A percentile compares a stretch with the other conserved stretches of the same genome.
phyloP scores from a whole-genome alignment of 2,113 vertebrate species.

The Phasianus colchicus region DNA sequence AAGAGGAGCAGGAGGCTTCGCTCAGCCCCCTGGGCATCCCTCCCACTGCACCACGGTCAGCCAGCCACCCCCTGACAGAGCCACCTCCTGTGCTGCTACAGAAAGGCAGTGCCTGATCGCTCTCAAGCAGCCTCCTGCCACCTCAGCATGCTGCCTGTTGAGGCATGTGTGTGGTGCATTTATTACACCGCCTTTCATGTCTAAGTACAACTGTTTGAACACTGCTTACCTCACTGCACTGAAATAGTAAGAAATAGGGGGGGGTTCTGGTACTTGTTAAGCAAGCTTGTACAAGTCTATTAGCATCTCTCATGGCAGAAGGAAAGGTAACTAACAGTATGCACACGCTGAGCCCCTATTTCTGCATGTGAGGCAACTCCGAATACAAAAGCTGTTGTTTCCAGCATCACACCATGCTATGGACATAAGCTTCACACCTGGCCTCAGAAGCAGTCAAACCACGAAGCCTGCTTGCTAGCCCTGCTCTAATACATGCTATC shows the following conservation, averaged over 20 bases:
- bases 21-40: background rate
- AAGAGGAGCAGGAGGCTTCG: background rate
- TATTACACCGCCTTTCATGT: background rate
- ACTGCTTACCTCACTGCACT: background rate
- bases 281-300: background rate
- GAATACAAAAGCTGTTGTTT: background rate
- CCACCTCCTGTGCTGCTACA: background rate
- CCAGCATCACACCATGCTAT: background rate
- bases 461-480: background rate
- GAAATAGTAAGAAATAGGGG: background rate
- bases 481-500: background rate
- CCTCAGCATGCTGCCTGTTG: background rate
- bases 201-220: background rate
- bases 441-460: background rate
- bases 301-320: background rate
- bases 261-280: background rate
- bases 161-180: background rate
- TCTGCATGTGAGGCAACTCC: background rate
- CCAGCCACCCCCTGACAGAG: background rate
- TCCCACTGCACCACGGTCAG: background rate
- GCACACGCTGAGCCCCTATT: background rate
- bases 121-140: background rate
- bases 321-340: background rate
- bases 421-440: accelerated
- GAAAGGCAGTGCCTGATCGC: background rate